Base-by-base conservation (phyloP, 2,113 vertebrate species). In the Epinephelus fuscoguttatus region DNA sequence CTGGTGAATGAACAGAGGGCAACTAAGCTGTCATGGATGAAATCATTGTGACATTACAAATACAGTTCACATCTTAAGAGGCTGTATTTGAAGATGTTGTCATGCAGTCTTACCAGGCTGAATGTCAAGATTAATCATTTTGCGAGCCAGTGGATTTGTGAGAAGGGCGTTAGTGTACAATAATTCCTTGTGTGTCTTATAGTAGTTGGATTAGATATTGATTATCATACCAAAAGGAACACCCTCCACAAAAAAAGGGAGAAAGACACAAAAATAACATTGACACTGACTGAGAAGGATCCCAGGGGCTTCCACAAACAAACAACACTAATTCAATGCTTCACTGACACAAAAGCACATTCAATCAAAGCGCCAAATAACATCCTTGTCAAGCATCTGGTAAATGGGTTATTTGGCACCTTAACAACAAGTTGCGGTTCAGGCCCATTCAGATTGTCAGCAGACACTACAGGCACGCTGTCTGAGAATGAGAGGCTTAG, bases 351-450 rank as follows among this genome's bases (percentile, higher is more conserved):
- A 86, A 91, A 92, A 86, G 70, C 81, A 70, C 67, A 81, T 91
- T 91, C 81, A 91, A 83, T 81, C 64, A 91, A 86, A 77, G 73
- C 59, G 50, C 76, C 80, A 91, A 91, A 93, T 88, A 88, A 82
- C 75, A 89, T 93, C 84, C 90, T 88, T 91, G 88, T 91, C 91
- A 92, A 81, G 82, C 84, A 75, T 82, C 76, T 89, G 78, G 67
- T 92, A 90, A 92, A 91, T 86, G 81, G 88, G 84, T 75, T 85
- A 85, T 92, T 89, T 91, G 87, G 81, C 87, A 86, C 70, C 67
- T 86, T 77, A 88, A 91, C 88, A 84, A 88, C 87, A 93, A 92
- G 81, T 89, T 90, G 81, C 86, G 86, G 86, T 78, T 82, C 84
- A 59, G 83, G 72, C 64, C 88, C 78, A 85, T 89, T 93, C 90